A percentile compares a stretch with the other conserved stretches of the same genome.
phyloP scores from a whole-genome alignment of 1,140 invertebrate genomes.

The Gryon sp. region DNA sequence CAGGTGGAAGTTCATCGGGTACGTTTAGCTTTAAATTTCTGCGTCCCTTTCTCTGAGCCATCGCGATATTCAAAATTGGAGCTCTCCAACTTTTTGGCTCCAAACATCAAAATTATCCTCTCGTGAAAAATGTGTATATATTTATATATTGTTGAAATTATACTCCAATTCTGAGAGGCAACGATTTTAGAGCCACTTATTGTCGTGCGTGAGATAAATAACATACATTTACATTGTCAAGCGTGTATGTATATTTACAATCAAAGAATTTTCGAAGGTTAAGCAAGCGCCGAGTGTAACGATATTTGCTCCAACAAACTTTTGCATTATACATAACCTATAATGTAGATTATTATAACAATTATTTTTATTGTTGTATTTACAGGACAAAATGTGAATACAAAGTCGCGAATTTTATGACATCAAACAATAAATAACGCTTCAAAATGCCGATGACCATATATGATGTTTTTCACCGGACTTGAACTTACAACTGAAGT shows the following conservation, averaged over 20 bases:
- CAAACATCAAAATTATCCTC: neutral
- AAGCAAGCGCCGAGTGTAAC: neutral
- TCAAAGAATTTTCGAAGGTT: constrained; percentile 38
- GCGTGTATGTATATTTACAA: constrained; percentile 30
- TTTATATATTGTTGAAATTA: neutral
- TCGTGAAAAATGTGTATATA: neutral
- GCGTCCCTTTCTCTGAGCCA: constrained; percentile 48
- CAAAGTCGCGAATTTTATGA: neutral
- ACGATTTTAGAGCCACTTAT: constrained; percentile 1
- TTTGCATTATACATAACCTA: constrained; percentile 23
- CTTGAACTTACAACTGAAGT: constrained; percentile 68
- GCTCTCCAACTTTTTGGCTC: neutral
- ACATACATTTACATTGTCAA: constrained; percentile 39
- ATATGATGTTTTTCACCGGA: constrained; percentile 74
- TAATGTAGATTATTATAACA: neutral
- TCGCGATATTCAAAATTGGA: constrained; percentile 20
- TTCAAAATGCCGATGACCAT: constrained; percentile 70
- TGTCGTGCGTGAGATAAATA: constrained; percentile 4
- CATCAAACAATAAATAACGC: constrained; percentile 42
- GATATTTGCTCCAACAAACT: neutral
- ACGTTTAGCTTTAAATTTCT: constrained; percentile 54
- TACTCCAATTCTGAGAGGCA: too few species aligned
- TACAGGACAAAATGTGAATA: too few species aligned
- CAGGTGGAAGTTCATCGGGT: constrained; percentile 35
- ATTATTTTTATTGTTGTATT: too few species aligned